Percentiles rank a stretch among this genome's conserved stretches.
Evolutionary conservation across 1,140 invertebrate genomes (phyloP).

Genomic region (Papilio polyxenes): DNA sequence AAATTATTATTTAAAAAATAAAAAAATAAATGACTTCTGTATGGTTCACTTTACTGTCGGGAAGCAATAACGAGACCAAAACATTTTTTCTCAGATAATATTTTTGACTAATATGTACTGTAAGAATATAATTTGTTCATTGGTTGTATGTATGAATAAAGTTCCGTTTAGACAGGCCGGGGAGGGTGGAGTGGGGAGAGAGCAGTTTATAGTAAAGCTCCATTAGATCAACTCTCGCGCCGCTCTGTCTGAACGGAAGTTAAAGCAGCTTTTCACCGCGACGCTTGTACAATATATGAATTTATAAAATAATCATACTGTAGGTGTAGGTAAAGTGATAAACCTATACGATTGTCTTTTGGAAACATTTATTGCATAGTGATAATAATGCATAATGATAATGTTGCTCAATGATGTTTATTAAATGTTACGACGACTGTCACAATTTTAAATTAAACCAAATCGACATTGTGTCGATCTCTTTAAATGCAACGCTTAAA

Average conservation of each 20-base stretch:
- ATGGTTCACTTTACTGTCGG: neutral
- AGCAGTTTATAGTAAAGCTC: too few relatives aligned
- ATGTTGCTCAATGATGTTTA: neutral
- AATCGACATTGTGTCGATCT: too few relatives aligned
- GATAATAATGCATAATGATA: constrained; percentile 25
- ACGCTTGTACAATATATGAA: constrained; percentile 18
- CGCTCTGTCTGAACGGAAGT: too few relatives aligned
- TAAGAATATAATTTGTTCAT: neutral
- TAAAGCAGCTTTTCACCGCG: neutral
- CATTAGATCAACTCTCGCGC: too few relatives aligned
- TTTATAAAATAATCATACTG: neutral
- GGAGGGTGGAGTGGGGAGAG: too few relatives aligned
- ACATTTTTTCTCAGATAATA: neutral
- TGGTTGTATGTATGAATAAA: neutral
- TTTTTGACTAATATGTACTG: neutral
- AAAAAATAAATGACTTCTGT: neutral
- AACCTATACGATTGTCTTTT: neutral
- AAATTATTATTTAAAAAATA: too few relatives aligned
- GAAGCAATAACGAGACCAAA: neutral
- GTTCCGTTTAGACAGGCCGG: too few relatives aligned
- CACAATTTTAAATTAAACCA: neutral
- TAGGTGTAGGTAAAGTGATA: constrained; percentile 16
- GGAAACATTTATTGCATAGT: constrained; percentile 19
- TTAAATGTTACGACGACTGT: neutral
- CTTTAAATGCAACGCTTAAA: too few relatives aligned